Percentiles rank a stretch among this genome's conserved stretches.
Conservation (phyloP, 2,888 invertebrate species). For the Tholera decimalis region DNA sequence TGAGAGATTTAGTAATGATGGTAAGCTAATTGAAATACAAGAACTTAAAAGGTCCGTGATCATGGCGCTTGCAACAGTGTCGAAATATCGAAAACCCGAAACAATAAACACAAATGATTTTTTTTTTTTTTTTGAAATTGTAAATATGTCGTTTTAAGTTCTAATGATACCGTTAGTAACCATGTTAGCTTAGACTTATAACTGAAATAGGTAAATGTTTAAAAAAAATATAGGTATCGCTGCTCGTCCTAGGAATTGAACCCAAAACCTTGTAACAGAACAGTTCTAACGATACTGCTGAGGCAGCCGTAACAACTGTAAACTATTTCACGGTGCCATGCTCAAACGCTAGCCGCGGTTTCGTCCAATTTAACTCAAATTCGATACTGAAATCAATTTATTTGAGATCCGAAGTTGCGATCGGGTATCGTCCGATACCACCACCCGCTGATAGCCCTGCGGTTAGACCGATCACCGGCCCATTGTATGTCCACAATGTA, state of each 20-base stretch:
- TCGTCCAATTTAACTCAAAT: conserved; percentile 32
- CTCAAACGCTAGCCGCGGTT: neutral
- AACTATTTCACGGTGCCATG: conserved; percentile 12
- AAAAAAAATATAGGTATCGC: neutral
- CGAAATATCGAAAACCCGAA: too few relatives aligned
- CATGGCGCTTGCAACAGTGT: too few relatives aligned
- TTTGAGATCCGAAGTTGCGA: conserved; percentile 25
- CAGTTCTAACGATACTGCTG: neutral
- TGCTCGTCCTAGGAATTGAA: neutral
- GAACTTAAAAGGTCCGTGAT: too few relatives aligned
- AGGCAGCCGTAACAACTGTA: neutral
- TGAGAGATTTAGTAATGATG: too few relatives aligned
- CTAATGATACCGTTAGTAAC: too few relatives aligned
- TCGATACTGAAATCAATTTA: conserved; percentile 38
- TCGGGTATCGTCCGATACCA: conserved; percentile 24
- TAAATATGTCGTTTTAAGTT: too few relatives aligned
- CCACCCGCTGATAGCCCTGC: conserved; percentile 42
- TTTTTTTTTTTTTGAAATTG: too few relatives aligned
- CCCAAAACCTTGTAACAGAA: neutral
- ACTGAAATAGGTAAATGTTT: too few relatives aligned
- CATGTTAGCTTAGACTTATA: too few relatives aligned
- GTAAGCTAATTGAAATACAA: too few relatives aligned
- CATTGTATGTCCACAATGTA: conserved; percentile 31
- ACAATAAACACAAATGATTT: too few relatives aligned
- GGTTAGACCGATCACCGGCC: conserved; percentile 54